Percentiles rank a stretch among this genome's conserved stretches.
These are phyloP conservation scores for Zaprionus lachaisei DNA, from an alignment of 1,140 invertebrate genomes.

Conservation along the genomic window DNA sequence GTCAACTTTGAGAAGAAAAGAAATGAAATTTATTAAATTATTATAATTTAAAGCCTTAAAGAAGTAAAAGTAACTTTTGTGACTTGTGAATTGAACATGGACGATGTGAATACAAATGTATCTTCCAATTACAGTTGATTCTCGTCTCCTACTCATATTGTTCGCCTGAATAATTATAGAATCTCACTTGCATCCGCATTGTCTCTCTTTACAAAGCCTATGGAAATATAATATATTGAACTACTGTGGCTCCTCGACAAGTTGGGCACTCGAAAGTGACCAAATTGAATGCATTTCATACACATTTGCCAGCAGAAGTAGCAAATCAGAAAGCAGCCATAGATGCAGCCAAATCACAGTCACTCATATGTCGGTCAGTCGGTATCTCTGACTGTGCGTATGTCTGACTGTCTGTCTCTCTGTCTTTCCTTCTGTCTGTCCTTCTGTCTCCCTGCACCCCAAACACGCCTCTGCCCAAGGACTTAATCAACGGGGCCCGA, in stretches of 20 bases:
- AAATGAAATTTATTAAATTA: too few species aligned
- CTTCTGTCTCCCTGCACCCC: not conserved
- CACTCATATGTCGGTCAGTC: not conserved
- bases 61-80: too few species aligned
- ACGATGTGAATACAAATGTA: too few species aligned
- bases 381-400: not conserved
- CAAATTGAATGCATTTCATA: slow-evolving; percentile 1
- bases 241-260: not conserved
- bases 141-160: too few species aligned
- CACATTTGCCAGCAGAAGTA: not conserved
- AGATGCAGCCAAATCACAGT: slow-evolving; percentile 1
- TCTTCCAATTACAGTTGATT: too few species aligned
- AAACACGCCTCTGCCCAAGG: slow-evolving; percentile 39
- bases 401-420: not conserved
- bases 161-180: too few species aligned
- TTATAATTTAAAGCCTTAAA: too few species aligned
- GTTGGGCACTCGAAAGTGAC: not conserved
- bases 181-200: too few species aligned
- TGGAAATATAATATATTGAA: not conserved
- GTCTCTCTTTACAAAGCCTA: too few species aligned
- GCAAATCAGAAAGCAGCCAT: slow-evolving; percentile 10
- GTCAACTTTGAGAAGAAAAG: too few species aligned
- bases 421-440: not conserved
- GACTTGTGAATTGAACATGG: too few species aligned
- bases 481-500: slow-evolving; percentile 57